Conservation (phyloP, 92 coral and sea anemone species). For the Phenganax subtilis region DNA sequence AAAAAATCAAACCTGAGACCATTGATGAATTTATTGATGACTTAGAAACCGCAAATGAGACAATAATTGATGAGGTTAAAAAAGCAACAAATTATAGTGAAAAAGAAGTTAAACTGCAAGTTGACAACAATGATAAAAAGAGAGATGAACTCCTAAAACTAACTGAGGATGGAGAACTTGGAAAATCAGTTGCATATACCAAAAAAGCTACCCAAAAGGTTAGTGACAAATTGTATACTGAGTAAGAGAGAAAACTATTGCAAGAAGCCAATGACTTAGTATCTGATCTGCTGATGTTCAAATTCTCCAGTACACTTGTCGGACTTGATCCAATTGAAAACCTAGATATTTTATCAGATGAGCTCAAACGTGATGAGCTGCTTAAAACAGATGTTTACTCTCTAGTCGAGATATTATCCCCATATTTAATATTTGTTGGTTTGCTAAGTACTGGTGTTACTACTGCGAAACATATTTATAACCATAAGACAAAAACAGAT, state of each 20-base stretch:
- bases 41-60: too few species aligned
- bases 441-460: background rate
- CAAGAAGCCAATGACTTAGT: background rate
- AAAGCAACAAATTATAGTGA: background rate
- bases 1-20: background rate
- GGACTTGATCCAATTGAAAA: too few species aligned
- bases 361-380: too few species aligned
- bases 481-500: background rate
- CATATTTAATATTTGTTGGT: background rate
- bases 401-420: too few species aligned
- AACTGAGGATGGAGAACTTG: background rate
- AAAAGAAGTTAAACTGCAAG: background rate
- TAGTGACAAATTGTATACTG: background rate
- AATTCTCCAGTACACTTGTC: background rate
- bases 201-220: constrained; percentile 1
- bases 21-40: too few species aligned
- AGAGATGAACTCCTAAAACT: background rate
- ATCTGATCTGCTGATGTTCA: background rate
- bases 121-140: background rate
- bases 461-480: background rate
- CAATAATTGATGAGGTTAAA: background rate
- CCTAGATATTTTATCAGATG: too few species aligned
- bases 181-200: background rate
- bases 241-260: background rate
- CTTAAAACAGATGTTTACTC: too few species aligned